Evolutionary conservation across 2,797 vertebrate genomes (phyloP).

Genomic region (Tauraco hartlaubi): DNA sequence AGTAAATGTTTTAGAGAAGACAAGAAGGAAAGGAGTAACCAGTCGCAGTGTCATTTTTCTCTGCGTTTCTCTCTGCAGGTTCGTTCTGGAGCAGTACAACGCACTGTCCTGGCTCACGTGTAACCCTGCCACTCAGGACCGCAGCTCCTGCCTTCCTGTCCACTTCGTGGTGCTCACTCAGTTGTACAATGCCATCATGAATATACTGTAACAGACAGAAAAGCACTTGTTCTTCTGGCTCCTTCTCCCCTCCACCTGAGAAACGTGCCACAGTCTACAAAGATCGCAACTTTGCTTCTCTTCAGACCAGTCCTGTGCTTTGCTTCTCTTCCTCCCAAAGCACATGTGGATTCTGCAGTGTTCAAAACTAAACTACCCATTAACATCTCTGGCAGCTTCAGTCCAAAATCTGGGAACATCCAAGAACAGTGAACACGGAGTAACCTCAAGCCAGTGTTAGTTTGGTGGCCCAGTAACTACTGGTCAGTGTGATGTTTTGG

Average conservation of each 20-base stretch:
- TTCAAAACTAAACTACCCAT: conserved; percentile 47
- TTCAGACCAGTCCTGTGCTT: conserved; percentile 65
- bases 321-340: conserved; percentile 62
- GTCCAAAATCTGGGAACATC: conserved; percentile 66
- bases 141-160: conserved; percentile 97
- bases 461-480: conserved; percentile 53
- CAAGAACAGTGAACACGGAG: conserved; percentile 45
- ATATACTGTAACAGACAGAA: conserved; percentile 84
- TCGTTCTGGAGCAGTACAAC: conserved; percentile 98
- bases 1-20: fast-evolving
- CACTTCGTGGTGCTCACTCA: conserved; percentile 97
- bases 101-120: conserved; percentile 98
- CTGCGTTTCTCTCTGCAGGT: conserved; percentile 80
- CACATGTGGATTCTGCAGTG: conserved; percentile 63
- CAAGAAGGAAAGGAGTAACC: neutral
- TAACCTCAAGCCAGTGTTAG: conserved; percentile 70
- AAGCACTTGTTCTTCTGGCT: conserved; percentile 75
- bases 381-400: conserved; percentile 67
- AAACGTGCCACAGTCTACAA: conserved; percentile 59
- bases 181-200: conserved; percentile 98
- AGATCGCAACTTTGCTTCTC: conserved; percentile 33
- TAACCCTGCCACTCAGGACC: conserved; percentile 95
- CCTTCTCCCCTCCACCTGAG: conserved; percentile 60
- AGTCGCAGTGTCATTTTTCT: neutral
- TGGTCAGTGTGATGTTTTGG: conserved; percentile 46